Base-by-base conservation (phyloP, 1,140 invertebrate genomes). In the Drosophila dunni region DNA sequence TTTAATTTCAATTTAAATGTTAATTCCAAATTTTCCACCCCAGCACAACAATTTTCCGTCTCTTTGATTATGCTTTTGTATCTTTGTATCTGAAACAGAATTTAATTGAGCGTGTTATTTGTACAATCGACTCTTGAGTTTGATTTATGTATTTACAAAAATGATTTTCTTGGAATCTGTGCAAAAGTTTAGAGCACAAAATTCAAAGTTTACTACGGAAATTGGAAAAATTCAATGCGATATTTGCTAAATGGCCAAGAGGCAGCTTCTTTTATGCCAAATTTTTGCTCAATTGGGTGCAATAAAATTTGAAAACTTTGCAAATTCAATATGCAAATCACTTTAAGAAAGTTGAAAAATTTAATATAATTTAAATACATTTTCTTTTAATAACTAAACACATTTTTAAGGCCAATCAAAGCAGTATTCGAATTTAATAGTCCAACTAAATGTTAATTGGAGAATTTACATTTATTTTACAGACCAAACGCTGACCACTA, bases 1-100 rank as follows among this genome's bases (percentile, higher is more conserved):
- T 71, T 83, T 66, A 29, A 76, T 72, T 68, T 65, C 50, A 58
- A 78, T 78, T 75, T 65, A 78, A 78, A 83, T 84, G 56, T 68
- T 72, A 75, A 83, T 75, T 69, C 15, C 54, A 65, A 56, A 65
- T 60, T 53, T 76, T 11, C 11, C n/a, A 40, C 11, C 11, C n/a
- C 34, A 15, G 42, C 62, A 70, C 44, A 57, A 44, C 48, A 73
- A 53, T 75, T 79, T 65, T 74, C n/a, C 9, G 9, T 34, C 13
- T 34, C 10, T 13, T 15, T 60, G 42, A 8, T 45, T 15, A 3
- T 15, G 50, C 34, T 13, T 72, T 51, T 51, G 24, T 13, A 36
- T 40, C 24, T 57, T 57, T 60, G 48, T 17, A n/a, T 29, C 24
- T 29, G 24, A 4, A 4, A 29, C 24, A 24, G 53, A 46, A 60